phyloP scores from a whole-genome alignment of 1,140 invertebrate species.

The Lycorma delicatula region DNA sequence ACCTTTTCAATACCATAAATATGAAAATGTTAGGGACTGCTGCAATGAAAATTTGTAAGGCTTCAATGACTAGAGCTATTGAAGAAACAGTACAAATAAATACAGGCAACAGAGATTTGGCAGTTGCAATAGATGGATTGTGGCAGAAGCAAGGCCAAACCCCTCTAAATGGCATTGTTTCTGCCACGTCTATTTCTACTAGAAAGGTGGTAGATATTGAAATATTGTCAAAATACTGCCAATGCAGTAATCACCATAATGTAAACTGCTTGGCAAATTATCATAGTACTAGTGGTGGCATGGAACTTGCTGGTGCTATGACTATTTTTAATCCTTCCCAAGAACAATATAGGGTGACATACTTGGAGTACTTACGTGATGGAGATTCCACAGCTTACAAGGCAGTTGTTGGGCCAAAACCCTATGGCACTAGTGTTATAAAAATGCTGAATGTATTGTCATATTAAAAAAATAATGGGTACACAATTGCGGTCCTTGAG shows the following conservation, averaged over 20 bases:
- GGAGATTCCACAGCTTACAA: conserved; percentile 18
- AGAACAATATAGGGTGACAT: conserved; percentile 5
- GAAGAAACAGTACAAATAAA: conserved; percentile 10
- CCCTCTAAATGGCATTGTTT: conserved; percentile 8
- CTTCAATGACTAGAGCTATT: conserved; percentile 14
- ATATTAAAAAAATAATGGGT: no score
- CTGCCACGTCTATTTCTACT: conserved; percentile 8
- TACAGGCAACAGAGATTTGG: conserved; percentile 11
- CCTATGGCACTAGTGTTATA: conserved; percentile 14
- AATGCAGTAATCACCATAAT: not conserved
- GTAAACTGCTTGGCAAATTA: conserved; percentile 18
- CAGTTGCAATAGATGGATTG: conserved; percentile 14
- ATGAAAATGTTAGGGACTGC: conserved; percentile 11
- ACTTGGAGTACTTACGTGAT: conserved; percentile 7
- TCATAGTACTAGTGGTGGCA: conserved; percentile 22
- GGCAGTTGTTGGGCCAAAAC: not conserved
- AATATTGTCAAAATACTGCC: conserved; percentile 6
- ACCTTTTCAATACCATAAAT: not conserved
- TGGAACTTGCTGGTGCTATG: conserved; percentile 23
- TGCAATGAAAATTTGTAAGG: conserved; percentile 10
- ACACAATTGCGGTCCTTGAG: no score
- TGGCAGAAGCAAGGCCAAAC: conserved; percentile 18
- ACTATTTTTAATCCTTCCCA: conserved; percentile 21
- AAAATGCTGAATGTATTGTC: no score
- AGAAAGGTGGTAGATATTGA: conserved; percentile 8